phyloP scores from a whole-genome alignment of 1,140 invertebrate genomes.

The Trissolcus basalis region DNA sequence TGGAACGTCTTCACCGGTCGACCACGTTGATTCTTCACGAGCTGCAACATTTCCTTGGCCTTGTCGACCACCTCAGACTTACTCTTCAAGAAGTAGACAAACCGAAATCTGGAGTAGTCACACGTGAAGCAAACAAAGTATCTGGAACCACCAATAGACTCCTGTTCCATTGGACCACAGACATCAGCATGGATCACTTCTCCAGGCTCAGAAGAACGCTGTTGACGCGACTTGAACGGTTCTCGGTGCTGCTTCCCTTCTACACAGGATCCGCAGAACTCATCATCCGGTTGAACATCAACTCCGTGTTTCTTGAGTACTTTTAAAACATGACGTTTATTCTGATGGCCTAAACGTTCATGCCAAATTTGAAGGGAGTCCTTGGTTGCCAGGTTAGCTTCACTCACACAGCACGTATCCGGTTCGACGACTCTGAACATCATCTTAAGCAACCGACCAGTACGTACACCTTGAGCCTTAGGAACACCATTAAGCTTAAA shows the following conservation, averaged over 20 bases:
- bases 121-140: conserved; percentile 60
- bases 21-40: conserved; percentile 47
- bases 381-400: conserved; percentile 20
- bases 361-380: conserved; percentile 59
- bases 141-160: background rate
- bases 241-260: conserved; percentile 37
- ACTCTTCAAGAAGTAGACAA: conserved; percentile 63
- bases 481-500: conserved; percentile 17
- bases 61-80: conserved; percentile 52
- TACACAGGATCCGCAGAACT: conserved; percentile 44
- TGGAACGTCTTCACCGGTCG: conserved; percentile 36
- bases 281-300: conserved; percentile 3
- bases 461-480: conserved; percentile 17
- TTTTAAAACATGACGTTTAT: conserved; percentile 36
- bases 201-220: conserved; percentile 13
- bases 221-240: conserved; percentile 21
- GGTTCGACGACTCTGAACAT: conserved; percentile 5
- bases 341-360: conserved; percentile 55
- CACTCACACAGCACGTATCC: conserved; percentile 2
- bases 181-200: conserved; percentile 61
- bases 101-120: conserved; percentile 54
- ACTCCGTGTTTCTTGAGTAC: conserved; percentile 29
- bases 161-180: conserved; percentile 63
- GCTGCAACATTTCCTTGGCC: conserved; percentile 47
- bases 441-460: conserved; percentile 24